Percentiles rank a stretch among this genome's conserved stretches.
phyloP scores from a whole-genome alignment of 2,888 invertebrate species.

The Cybosia mesomella region DNA sequence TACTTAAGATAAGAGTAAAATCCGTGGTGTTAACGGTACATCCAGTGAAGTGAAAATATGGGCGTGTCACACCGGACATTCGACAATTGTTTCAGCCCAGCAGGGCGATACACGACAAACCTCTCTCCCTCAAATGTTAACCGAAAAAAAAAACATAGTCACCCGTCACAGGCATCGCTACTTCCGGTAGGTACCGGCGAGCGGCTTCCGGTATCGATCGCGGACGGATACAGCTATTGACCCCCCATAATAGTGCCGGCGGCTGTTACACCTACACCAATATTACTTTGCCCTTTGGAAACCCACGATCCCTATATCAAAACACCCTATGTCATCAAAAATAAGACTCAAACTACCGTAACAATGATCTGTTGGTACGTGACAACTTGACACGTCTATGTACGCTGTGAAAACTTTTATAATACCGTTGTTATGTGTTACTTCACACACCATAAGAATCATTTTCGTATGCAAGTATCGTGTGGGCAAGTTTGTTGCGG shows the following conservation, averaged over 20 bases:
- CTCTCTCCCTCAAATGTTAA: constrained; percentile 45
- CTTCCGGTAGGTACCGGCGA: constrained; percentile 67
- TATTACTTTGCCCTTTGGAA: constrained; percentile 56
- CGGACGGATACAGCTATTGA: constrained; percentile 72
- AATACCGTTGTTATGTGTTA: constrained; percentile 47
- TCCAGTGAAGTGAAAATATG: constrained; percentile 25
- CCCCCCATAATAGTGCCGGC: constrained; percentile 68
- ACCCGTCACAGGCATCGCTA: constrained; percentile 53
- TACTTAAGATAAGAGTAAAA: constrained; percentile 6
- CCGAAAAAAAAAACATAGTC: constrained; percentile 62
- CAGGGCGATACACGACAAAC: constrained; percentile 44
- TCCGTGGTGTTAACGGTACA: background rate
- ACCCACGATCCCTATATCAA: constrained; percentile 41
- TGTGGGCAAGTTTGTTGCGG: constrained; percentile 42
- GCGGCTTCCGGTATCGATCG: constrained; percentile 75
- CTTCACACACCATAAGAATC: constrained; percentile 39
- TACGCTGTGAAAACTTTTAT: constrained; percentile 50
- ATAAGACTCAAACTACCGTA: constrained; percentile 50
- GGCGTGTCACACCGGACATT: constrained; percentile 40
- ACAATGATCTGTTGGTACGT: constrained; percentile 27
- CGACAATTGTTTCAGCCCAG: constrained; percentile 47
- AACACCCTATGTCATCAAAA: constrained; percentile 35
- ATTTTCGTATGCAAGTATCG: constrained; percentile 45
- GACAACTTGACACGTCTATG: constrained; percentile 32
- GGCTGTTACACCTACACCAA: constrained; percentile 58